phyloP scores from a whole-genome alignment of 1,140 invertebrate species.

The Pseudomyrmex cubaensis region DNA sequence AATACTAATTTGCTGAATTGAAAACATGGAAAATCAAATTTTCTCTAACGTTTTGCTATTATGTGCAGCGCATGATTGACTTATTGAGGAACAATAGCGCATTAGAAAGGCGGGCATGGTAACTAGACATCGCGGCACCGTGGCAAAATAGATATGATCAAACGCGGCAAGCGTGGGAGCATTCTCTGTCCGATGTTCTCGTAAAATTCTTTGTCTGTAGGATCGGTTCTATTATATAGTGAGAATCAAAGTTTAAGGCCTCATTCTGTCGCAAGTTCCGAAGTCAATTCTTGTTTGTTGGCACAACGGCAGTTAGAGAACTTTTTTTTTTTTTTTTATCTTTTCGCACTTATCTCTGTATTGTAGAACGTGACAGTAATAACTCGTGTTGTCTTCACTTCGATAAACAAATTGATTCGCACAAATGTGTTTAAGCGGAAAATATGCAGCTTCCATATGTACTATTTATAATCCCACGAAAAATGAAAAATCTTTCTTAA shows the following conservation, averaged over 20 bases:
- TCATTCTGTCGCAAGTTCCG: background rate
- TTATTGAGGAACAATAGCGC: background rate
- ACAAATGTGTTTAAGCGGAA: background rate
- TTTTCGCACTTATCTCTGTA: background rate
- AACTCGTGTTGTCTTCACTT: background rate
- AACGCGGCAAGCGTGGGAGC: slow-evolving; percentile 49
- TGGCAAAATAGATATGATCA: slow-evolving; percentile 50
- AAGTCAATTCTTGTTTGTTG: background rate
- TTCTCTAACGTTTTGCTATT: too few relatives aligned
- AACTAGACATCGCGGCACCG: slow-evolving; percentile 27
- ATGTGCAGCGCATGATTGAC: background rate
- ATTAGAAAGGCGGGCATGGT: background rate
- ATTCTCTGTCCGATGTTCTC: slow-evolving; percentile 20
- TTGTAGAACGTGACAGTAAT: background rate
- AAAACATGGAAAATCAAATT: too few relatives aligned
- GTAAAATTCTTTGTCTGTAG: slow-evolving; percentile 40
- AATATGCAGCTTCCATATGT: background rate
- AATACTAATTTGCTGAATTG: background rate
- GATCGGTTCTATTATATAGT: slow-evolving; percentile 15
- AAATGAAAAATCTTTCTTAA: too few relatives aligned
- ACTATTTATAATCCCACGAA: background rate
- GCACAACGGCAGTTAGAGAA: background rate
- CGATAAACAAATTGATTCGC: background rate
- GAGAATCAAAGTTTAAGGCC: slow-evolving; percentile 51
- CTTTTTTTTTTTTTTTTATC: slow-evolving; percentile 19